phyloP scores from a whole-genome alignment of 1,140 invertebrate species.

The Drosophila gunungcola region DNA sequence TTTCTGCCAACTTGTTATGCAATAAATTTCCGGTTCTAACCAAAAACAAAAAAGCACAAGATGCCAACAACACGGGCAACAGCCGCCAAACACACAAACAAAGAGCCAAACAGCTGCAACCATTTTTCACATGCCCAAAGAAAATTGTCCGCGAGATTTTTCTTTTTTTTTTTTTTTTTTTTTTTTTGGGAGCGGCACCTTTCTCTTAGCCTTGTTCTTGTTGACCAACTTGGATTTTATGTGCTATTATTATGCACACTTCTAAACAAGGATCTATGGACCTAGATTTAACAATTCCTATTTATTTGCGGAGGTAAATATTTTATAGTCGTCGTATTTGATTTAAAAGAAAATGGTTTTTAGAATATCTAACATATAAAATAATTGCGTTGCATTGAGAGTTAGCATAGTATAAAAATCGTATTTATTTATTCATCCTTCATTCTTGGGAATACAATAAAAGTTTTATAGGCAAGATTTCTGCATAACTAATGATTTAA shows the following conservation, averaged over 20 bases:
- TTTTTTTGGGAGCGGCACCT: conserved; percentile 20
- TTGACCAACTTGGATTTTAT: conserved; percentile 2
- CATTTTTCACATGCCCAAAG: conserved; percentile 41
- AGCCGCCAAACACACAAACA: background rate
- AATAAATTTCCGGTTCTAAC: conserved; percentile 81
- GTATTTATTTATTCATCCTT: too few species aligned
- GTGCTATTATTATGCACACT: background rate
- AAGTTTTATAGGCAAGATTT: too few species aligned
- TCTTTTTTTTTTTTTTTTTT: background rate
- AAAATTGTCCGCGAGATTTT: conserved; percentile 24
- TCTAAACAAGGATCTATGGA: background rate
- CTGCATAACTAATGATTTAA: too few species aligned
- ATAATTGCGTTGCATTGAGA: too few species aligned
- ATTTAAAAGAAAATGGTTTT: too few species aligned
- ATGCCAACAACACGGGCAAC: conserved; percentile 1
- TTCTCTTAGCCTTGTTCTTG: conserved; percentile 6
- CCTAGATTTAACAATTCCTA: background rate
- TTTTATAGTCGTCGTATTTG: too few species aligned
- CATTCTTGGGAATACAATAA: too few species aligned
- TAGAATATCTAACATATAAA: too few species aligned
- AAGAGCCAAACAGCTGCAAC: conserved; percentile 28
- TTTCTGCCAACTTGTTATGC: conserved; percentile 77
- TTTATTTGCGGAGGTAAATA: too few species aligned
- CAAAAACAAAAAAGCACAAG: conserved; percentile 28
- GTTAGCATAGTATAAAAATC: too few species aligned